phyloP scores from a whole-genome alignment of 2,113 vertebrate genomes.

The Elephas maximus region DNA sequence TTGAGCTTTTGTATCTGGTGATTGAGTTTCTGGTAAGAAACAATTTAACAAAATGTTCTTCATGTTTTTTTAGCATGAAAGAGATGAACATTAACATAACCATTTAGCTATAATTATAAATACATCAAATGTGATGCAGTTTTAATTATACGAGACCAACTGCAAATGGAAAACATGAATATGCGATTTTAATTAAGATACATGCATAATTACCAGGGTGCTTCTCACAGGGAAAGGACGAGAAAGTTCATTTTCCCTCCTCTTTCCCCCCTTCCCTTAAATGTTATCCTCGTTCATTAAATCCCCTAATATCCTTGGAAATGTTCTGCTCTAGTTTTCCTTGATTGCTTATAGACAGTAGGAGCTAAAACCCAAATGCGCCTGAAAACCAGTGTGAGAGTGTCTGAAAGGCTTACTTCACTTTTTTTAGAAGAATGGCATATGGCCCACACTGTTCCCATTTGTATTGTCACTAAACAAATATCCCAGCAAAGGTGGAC shows the following conservation, averaged over 20 bases:
- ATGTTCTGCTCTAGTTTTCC: slow-evolving; percentile 79
- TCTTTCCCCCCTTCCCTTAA: slow-evolving; percentile 61
- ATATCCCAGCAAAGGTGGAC: slow-evolving; percentile 3
- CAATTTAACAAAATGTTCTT: slow-evolving; percentile 33
- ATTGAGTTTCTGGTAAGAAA: slow-evolving; percentile 62
- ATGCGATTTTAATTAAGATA: slow-evolving; percentile 80
- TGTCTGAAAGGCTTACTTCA: slow-evolving; percentile 4
- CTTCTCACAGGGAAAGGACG: slow-evolving; percentile 71
- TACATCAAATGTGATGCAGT: slow-evolving; percentile 70
- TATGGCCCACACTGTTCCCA: not conserved
- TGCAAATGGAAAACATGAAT: slow-evolving; percentile 73
- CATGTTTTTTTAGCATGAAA: slow-evolving; percentile 61
- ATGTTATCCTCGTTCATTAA: slow-evolving; percentile 72
- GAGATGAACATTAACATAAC: slow-evolving; percentile 50
- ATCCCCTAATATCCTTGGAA: slow-evolving; percentile 65
- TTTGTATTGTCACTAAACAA: slow-evolving; percentile 23
- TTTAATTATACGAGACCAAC: slow-evolving; percentile 80
- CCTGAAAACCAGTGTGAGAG: slow-evolving; percentile 49
- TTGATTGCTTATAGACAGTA: slow-evolving; percentile 78
- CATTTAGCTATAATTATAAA: slow-evolving; percentile 68
- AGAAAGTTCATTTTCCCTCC: slow-evolving; percentile 52
- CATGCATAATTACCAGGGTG: slow-evolving; percentile 66
- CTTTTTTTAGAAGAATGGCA: slow-evolving; percentile 66
- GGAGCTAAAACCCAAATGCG: slow-evolving; percentile 69
- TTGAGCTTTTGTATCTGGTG: slow-evolving; percentile 57